Evolutionary conservation across 2,113 vertebrate genomes (phyloP).

Genomic region (Bothrops jararaca): DNA sequence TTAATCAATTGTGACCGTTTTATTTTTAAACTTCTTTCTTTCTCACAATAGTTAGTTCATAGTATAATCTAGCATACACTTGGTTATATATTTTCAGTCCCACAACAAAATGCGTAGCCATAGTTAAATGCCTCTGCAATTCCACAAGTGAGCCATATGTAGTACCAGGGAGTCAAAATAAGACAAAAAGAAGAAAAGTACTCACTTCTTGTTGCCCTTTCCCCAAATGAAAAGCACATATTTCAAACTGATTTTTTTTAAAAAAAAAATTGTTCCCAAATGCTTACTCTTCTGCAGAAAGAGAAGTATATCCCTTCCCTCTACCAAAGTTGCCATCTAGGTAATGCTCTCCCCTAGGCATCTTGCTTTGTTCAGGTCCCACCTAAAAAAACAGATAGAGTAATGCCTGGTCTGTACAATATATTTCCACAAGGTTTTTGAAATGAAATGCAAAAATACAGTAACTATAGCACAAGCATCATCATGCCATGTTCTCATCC

Average conservation of each 20-base stretch:
- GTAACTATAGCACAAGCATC: not conserved
- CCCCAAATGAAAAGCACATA: not conserved
- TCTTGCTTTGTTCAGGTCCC: slow-evolving; percentile 50
- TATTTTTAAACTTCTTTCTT: no score
- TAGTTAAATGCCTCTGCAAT: not conserved
- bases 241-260: not conserved
- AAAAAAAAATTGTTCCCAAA: not conserved
- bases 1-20: no score
- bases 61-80: not conserved
- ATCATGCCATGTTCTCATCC: not conserved
- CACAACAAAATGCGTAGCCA: not conserved
- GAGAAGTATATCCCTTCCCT: slow-evolving; percentile 30
- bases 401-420: not conserved
- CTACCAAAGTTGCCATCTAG: slow-evolving; percentile 39
- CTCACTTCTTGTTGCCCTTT: not conserved
- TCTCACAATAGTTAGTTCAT: no score
- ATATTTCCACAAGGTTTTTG: not conserved
- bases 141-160: not conserved
- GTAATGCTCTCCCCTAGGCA: slow-evolving; percentile 59
- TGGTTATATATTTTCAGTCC: not conserved
- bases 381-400: slow-evolving; percentile 44
- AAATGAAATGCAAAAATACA: not conserved
- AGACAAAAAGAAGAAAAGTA: not conserved
- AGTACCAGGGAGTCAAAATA: not conserved
- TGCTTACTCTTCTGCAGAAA: slow-evolving; percentile 71